Evolutionary conservation across 2,113 vertebrate genomes (phyloP), one percentile per base, ranked within the genome.

Genomic region (Oenanthe oenanthe): DNA sequence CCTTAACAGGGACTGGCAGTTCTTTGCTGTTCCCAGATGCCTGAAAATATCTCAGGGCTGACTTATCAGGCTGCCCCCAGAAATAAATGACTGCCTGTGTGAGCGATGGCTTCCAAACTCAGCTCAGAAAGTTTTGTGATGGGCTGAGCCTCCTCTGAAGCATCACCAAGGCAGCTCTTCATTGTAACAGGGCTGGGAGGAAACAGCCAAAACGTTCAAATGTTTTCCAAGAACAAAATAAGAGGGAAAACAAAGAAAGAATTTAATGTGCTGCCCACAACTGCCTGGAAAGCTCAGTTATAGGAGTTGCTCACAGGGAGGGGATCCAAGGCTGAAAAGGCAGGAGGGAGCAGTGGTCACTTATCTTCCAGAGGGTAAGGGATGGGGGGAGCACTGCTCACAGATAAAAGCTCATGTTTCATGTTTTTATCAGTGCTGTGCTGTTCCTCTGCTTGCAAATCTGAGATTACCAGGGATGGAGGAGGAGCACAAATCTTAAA

Each of bases 341-440:
- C 61, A 77, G 91, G 89, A 79, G 66, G 71, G 81, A 97, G 85
- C 83, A 80, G 68, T 34, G 54, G 63, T 85, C 81, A 95, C 91
- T 96, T 94, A 95, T 92, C 95, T 93, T 92, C 80, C 61, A 72
- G 80, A 95, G 65, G 74, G 78, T 43, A 51, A 83, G 26, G 42
- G 87, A 82, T 50, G 60, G 5, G 45, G n/a, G 9, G 56, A 90
- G 48, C 32, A 24, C 40, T 29, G 53, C 42, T 84, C 26, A 10
- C 0, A 80, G 93, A 96, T 67, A 95, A 93, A 95, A 92, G 66
- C n/a, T 90, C 38, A 29, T 3, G 21, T 73, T 74, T 65, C 66
- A 96, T 68, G 56, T 58, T 91, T 93, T 88, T 65, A 85, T 89
- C 92, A 87, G 56, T 4, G 17, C 92, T 82, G 56, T 25, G 42